phyloP scores from a whole-genome alignment of 2,888 invertebrate genomes.

The Machimus atricapillus region DNA sequence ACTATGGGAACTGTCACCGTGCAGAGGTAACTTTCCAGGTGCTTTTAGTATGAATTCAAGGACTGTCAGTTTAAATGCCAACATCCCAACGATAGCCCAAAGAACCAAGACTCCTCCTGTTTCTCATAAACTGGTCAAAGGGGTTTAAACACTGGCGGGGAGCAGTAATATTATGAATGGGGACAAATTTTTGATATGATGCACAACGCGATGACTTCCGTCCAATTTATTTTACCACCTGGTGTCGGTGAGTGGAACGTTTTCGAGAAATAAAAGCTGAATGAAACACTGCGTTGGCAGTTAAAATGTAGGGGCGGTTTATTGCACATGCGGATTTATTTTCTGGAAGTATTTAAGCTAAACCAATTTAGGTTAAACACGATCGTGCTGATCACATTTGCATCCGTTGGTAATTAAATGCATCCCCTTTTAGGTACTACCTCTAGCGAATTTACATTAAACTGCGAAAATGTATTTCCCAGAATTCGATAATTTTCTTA shows the following conservation, averaged over 20 bases:
- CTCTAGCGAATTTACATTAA: background rate
- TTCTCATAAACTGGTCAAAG: background rate
- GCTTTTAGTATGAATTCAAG: background rate
- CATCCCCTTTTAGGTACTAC: background rate
- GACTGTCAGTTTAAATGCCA: background rate
- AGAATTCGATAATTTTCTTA: no score
- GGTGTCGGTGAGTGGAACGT: background rate
- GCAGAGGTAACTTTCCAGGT: background rate
- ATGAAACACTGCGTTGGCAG: background rate
- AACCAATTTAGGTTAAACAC: background rate
- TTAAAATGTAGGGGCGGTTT: background rate
- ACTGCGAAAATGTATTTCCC: background rate
- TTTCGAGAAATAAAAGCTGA: background rate
- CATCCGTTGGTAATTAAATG: background rate
- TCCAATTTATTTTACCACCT: slow-evolving; percentile 5
- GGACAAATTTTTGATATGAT: background rate
- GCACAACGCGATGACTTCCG: background rate
- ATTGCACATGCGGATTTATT: background rate
- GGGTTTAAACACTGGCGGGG: background rate
- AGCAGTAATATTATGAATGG: background rate
- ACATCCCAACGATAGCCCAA: background rate
- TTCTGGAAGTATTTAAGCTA: background rate
- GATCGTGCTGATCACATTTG: background rate
- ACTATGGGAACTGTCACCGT: background rate
- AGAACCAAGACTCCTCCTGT: background rate